A percentile compares a stretch with the other conserved stretches of the same genome.
Evolutionary conservation across 2,797 vertebrate genomes (phyloP).

Genomic region (Masticophis lateralis): DNA sequence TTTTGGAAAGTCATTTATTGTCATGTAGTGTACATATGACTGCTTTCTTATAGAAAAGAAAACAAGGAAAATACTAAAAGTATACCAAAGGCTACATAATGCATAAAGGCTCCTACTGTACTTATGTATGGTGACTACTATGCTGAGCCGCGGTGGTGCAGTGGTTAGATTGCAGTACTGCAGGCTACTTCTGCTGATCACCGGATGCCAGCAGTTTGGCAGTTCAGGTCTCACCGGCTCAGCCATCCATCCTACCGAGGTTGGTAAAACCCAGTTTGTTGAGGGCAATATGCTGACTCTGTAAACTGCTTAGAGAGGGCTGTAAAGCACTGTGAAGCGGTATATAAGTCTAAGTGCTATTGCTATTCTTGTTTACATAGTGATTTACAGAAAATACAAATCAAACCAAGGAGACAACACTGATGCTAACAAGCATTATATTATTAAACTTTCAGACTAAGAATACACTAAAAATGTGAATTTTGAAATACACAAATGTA

Average conservation of each 20-base stretch:
- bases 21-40: not conserved
- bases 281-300: too few relatives aligned
- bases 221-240: too few relatives aligned
- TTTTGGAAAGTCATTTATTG: not conserved
- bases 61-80: not conserved
- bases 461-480: not conserved
- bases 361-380: not conserved
- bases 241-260: too few relatives aligned
- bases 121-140: rapidly evolving
- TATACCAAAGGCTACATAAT: rapidly evolving
- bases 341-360: too few relatives aligned
- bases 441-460: not conserved
- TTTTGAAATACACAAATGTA: not conserved
- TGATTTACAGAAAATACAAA: not conserved
- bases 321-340: too few relatives aligned
- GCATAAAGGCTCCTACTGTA: rapidly evolving
- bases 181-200: too few relatives aligned
- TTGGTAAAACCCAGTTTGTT: too few relatives aligned
- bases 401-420: not conserved
- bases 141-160: too few relatives aligned
- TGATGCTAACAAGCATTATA: not conserved
- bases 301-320: too few relatives aligned
- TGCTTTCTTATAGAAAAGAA: not conserved
- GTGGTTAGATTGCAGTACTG: too few relatives aligned
- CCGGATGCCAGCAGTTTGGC: too few relatives aligned